Conservation (phyloP, 2,797 vertebrate species). For the Pseudopleuronectes americanus region DNA sequence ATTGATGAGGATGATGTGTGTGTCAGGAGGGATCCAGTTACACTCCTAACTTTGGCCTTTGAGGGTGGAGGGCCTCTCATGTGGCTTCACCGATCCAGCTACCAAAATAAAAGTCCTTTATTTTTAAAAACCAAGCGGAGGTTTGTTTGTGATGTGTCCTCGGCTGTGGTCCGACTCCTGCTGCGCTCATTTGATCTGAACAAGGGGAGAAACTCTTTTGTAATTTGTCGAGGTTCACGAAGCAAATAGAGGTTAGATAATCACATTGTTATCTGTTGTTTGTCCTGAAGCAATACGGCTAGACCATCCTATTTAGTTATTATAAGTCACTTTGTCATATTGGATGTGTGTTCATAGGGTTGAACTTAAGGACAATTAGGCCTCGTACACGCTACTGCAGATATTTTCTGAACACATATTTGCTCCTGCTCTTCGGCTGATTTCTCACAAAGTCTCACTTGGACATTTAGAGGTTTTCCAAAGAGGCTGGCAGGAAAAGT, state of each 20-base stretch:
- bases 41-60: conserved; percentile 47
- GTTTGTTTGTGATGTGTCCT: conserved; percentile 3
- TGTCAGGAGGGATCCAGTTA: conserved; percentile 62
- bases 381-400: no score
- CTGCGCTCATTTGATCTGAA: not conserved
- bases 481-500: no score
- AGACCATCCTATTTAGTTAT: no score
- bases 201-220: not conserved
- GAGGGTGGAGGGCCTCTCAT: conserved; percentile 35
- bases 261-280: not conserved
- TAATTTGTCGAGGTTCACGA: not conserved
- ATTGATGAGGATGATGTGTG: conserved; percentile 41
- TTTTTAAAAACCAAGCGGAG: not conserved
- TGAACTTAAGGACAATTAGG: no score
- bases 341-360: no score
- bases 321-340: no score
- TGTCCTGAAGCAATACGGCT: not conserved
- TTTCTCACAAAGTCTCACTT: no score
- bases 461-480: no score
- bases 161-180: not conserved
- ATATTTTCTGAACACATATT: no score
- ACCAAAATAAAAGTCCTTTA: conserved; percentile 44
- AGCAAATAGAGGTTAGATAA: not conserved
- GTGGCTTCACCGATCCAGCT: conserved; percentile 23
- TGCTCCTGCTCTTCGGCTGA: no score